Evolutionary conservation across 1,140 invertebrate species (phyloP).

Genomic region (Notospermus geniculatus): DNA sequence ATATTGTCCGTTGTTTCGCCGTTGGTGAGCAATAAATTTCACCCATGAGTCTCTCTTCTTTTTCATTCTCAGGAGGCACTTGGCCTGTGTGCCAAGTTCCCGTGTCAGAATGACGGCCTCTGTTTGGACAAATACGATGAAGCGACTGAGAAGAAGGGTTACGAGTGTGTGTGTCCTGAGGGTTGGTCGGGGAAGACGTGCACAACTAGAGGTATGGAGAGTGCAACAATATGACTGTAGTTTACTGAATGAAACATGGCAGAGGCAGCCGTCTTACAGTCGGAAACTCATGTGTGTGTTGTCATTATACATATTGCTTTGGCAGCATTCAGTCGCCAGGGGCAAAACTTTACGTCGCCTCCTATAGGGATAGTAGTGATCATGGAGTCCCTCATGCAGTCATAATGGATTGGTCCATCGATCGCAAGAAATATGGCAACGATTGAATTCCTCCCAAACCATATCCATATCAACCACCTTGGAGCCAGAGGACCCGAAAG

Average conservation of each 20-base stretch:
- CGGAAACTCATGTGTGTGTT: too few relatives aligned
- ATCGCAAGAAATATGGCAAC: too few relatives aligned
- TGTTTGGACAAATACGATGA: constrained; percentile 33
- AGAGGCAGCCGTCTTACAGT: background rate
- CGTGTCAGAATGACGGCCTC: constrained; percentile 32
- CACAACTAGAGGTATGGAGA: constrained; percentile 16
- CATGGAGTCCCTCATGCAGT: too few relatives aligned
- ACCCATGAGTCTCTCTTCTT: background rate
- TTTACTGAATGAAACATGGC: background rate
- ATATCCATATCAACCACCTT: too few relatives aligned
- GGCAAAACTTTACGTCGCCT: too few relatives aligned
- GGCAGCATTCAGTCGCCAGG: too few relatives aligned
- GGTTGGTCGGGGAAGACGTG: constrained; percentile 33
- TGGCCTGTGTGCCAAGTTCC: constrained; percentile 34
- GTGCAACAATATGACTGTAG: background rate
- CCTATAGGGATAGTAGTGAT: too few relatives aligned
- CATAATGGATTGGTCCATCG: too few relatives aligned
- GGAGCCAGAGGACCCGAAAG: too few relatives aligned
- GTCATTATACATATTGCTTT: too few relatives aligned
- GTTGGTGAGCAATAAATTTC: background rate
- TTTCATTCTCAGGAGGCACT: constrained; percentile 30
- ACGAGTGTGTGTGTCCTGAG: constrained; percentile 35
- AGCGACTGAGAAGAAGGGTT: constrained; percentile 17
- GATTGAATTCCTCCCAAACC: too few relatives aligned
- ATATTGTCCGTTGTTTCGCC: background rate